Evolutionary conservation across 2,888 invertebrate species (phyloP).

Genomic region (Troilus luridus): DNA sequence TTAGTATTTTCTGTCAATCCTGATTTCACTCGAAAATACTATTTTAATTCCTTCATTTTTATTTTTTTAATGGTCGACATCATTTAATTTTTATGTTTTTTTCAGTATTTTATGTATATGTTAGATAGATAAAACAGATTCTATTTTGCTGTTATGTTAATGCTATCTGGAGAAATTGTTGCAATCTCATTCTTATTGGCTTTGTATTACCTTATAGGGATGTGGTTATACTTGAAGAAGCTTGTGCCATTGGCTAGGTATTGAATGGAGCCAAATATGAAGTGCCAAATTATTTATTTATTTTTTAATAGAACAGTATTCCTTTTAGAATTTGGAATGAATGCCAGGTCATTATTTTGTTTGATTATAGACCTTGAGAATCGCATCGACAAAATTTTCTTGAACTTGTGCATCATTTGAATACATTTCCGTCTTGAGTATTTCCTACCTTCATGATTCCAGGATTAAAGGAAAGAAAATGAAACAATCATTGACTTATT

Average conservation of each 20-base stretch:
- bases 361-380: not conserved
- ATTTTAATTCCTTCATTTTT: not conserved
- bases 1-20: not conserved
- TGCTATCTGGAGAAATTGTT: not conserved
- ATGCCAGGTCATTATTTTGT: not conserved
- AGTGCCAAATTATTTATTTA: constrained; percentile 7
- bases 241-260: not conserved
- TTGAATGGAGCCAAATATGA: not conserved
- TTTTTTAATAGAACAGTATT: not conserved
- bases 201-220: not conserved
- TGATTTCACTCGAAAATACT: not conserved
- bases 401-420: not conserved
- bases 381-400: not conserved
- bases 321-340: not conserved
- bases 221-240: not conserved
- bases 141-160: not conserved
- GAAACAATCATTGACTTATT: too few relatives aligned
- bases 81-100: not conserved
- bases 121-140: not conserved
- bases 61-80: not conserved
- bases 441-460: too few relatives aligned
- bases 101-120: not conserved
- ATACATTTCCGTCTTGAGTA: not conserved
- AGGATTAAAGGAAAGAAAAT: too few relatives aligned
- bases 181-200: not conserved